A percentile compares a stretch with the other conserved stretches of the same genome.
These are phyloP conservation scores for Montipora foliosa DNA, from an alignment of 64 coral and sea anemone species.

Conservation along the genomic window DNA sequence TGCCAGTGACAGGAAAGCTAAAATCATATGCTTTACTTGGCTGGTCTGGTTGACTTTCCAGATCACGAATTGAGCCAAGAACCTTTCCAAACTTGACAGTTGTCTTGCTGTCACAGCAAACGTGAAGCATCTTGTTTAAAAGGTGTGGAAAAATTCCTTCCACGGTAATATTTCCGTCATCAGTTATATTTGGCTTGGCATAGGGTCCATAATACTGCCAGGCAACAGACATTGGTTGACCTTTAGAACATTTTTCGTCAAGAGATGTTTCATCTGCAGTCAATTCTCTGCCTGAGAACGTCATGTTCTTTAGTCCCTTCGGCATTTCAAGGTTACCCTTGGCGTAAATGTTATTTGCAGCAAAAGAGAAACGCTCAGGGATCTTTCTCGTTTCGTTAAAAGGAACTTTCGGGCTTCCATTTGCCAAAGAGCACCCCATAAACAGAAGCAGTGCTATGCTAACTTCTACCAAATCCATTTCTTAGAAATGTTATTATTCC, in stretches of 20 bases:
- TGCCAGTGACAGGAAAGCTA: conserved; percentile 88
- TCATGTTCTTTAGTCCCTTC: neutral
- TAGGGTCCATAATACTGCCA: conserved; percentile 96
- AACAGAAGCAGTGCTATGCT: neutral
- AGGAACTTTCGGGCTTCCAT: neutral
- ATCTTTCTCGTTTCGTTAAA: neutral
- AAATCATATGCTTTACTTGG: conserved; percentile 77
- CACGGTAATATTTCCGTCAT: conserved; percentile 44
- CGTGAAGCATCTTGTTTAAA: conserved; percentile 84
- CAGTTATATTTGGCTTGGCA: conserved; percentile 34
- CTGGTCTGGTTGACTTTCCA: conserved; percentile 60
- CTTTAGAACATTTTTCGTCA: conserved; percentile 79
- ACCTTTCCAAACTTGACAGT: conserved; percentile 69
- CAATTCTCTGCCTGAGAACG: conserved; percentile 64
- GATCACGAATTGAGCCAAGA: conserved; percentile 65
- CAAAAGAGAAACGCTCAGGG: conserved; percentile 5
- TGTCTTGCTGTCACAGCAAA: conserved; percentile 67
- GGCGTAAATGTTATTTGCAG: conserved; percentile 2
- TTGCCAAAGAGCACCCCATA: neutral
- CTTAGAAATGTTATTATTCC: neutral
- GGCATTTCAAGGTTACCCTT: neutral
- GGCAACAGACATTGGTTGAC: conserved; percentile 76
- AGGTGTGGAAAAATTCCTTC: conserved; percentile 92
- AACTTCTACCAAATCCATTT: neutral
- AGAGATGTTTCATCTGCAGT: conserved; percentile 59